These are phyloP conservation scores for Malachius bipustulatus DNA, from an alignment of 2,888 invertebrate species.

Conservation along the genomic window DNA sequence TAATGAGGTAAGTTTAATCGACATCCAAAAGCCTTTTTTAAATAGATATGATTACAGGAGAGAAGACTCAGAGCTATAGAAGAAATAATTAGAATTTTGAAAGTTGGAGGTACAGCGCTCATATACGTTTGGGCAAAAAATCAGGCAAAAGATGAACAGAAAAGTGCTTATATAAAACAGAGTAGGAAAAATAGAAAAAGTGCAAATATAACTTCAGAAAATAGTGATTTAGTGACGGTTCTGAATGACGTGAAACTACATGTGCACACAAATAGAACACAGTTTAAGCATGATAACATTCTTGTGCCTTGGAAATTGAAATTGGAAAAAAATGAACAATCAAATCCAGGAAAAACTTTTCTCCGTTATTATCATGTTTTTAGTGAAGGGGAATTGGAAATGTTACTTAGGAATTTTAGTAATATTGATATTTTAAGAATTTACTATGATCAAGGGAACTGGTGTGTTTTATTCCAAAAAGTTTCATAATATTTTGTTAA, in stretches of 20 bases:
- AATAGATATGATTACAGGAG: constrained; percentile 36
- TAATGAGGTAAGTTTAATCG: constrained; percentile 44
- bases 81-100: constrained; percentile 65
- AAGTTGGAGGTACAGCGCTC: constrained; percentile 61
- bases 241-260: constrained; percentile 42
- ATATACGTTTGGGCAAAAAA: constrained; percentile 97
- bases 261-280: constrained; percentile 81
- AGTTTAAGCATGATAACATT: constrained; percentile 81
- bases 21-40: constrained; percentile 3
- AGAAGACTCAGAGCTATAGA: constrained; percentile 61
- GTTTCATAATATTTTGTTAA: too few relatives aligned
- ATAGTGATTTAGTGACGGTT: constrained; percentile 22
- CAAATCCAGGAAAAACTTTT: constrained; percentile 43
- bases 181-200: constrained; percentile 40
- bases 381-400: constrained; percentile 65
- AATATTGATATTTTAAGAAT: constrained; percentile 47
- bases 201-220: constrained; percentile 24
- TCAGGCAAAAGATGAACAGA: constrained; percentile 54
- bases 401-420: constrained; percentile 45
- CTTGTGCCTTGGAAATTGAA: constrained; percentile 92
- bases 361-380: constrained; percentile 92
- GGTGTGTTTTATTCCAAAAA: constrained; percentile 77
- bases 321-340: constrained; percentile 32
- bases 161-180: constrained; percentile 60
- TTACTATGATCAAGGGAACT: constrained; percentile 95